Conservation (phyloP, 2,113 vertebrate genomes). For the Geothlypis trichas region DNA sequence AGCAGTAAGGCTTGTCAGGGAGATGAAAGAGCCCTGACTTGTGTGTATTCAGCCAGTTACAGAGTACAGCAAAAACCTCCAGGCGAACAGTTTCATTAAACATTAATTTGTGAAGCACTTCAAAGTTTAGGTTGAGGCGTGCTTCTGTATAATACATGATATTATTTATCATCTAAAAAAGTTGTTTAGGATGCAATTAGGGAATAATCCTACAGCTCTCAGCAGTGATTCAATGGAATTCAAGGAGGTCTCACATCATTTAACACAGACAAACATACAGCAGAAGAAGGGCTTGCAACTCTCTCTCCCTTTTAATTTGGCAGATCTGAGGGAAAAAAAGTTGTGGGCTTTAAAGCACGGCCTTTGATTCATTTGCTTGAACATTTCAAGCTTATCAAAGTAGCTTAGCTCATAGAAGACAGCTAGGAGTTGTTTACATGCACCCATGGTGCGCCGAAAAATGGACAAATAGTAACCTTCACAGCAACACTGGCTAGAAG, state of each 20-base stretch:
- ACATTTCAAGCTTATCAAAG: background rate
- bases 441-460: background rate
- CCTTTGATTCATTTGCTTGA: background rate
- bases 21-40: background rate
- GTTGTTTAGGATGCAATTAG: slow-evolving; percentile 38
- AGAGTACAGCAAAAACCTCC: background rate
- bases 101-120: slow-evolving; percentile 33
- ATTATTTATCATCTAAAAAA: slow-evolving; percentile 29
- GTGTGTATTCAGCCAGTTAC: background rate
- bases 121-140: background rate
- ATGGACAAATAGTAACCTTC: background rate
- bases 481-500: background rate
- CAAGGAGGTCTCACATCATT: slow-evolving; percentile 21
- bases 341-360: background rate
- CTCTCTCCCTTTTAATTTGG: background rate
- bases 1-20: background rate
- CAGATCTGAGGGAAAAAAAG: background rate
- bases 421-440: background rate
- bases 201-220: slow-evolving; percentile 9
- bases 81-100: slow-evolving; percentile 35
- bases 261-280: background rate
- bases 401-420: background rate
- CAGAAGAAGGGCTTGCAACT: background rate
- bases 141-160: background rate
- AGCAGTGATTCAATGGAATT: background rate